Percentiles rank a stretch among this genome's conserved stretches.
Conservation (phyloP, 2,888 invertebrate species). For the Salticus scenicus region DNA sequence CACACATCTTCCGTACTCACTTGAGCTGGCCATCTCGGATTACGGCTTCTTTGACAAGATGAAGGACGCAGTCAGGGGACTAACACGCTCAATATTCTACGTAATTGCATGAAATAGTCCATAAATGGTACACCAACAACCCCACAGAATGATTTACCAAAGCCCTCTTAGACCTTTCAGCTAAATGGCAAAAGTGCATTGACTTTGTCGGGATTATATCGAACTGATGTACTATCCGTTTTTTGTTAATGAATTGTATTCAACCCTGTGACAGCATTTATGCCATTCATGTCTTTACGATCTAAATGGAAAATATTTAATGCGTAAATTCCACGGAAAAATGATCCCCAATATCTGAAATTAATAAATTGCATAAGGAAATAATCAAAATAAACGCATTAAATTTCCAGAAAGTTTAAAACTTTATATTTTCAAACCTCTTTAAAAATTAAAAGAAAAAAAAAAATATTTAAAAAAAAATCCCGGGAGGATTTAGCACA, state of each 20-base stretch:
- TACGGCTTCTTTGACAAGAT: conserved; percentile 21
- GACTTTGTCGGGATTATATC: conserved; percentile 2
- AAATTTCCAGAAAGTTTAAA: too few species aligned
- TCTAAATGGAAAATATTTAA: too few species aligned
- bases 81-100: neutral
- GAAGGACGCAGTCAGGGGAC: neutral
- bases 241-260: neutral
- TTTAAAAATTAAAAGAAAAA: too few species aligned
- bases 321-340: too few species aligned
- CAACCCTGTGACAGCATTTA: conserved; percentile 2
- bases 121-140: neutral
- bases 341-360: too few species aligned
- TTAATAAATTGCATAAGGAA: too few species aligned
- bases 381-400: too few species aligned
- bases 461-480: too few species aligned
- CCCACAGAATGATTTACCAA: conserved; percentile 22
- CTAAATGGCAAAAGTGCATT: conserved; percentile 15
- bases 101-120: neutral
- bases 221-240: conserved; percentile 10
- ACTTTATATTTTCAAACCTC: too few species aligned
- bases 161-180: conserved; percentile 5
- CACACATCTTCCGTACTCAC: neutral
- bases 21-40: neutral
- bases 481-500: too few species aligned
- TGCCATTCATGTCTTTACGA: conserved; percentile 21